A percentile compares a stretch with the other conserved stretches of the same genome.
These are phyloP conservation scores for Aporophyla nigra DNA, from an alignment of 2,888 invertebrate species.

Conservation along the genomic window DNA sequence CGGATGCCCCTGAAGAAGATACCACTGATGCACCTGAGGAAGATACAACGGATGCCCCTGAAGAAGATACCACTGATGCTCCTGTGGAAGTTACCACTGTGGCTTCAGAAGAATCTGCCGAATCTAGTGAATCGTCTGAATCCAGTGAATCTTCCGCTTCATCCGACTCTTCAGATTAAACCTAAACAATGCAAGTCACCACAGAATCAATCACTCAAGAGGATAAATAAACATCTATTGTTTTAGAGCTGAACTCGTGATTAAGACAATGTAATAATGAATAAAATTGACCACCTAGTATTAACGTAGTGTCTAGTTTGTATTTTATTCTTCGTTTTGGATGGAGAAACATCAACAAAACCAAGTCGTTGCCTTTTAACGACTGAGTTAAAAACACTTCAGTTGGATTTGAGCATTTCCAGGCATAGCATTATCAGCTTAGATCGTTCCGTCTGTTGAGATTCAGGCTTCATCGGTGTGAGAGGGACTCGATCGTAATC, in stretches of 20 bases:
- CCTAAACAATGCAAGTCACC: neutral
- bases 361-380: neutral
- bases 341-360: neutral
- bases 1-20: neutral
- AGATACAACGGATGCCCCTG: neutral
- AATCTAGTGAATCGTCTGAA: conserved; percentile 28
- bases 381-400: neutral
- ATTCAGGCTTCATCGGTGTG: neutral
- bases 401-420: neutral
- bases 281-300: neutral
- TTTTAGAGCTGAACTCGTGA: neutral
- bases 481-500: neutral
- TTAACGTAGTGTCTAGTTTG: neutral
- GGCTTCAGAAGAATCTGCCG: too few species aligned
- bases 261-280: neutral
- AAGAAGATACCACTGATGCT: neutral
- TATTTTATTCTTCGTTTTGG: neutral
- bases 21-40: neutral
- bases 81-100: neutral
- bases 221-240: neutral
- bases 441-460: neutral
- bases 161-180: conserved; percentile 18
- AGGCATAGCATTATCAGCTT: neutral
- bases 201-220: neutral
- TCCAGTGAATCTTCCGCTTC: conserved; percentile 7